Base-by-base conservation (phyloP, 2,113 vertebrate species). In the Dunckerocampus dactyliophorus region DNA sequence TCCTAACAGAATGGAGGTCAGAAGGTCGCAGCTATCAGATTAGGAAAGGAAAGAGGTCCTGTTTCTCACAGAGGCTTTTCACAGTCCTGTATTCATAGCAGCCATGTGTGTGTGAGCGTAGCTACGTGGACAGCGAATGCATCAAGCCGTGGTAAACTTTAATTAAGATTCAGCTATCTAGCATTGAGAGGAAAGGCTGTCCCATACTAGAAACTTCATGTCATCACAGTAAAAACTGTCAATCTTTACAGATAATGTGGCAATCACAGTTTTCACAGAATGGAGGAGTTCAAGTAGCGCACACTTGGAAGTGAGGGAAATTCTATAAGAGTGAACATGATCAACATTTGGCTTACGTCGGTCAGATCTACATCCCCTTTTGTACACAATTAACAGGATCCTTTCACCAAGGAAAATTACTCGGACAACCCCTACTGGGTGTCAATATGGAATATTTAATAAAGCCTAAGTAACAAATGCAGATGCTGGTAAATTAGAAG, bases 1-100 rank as follows among this genome's bases (percentile, higher is more conserved):
- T 63, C 65, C 28, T 17, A 45, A 72, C 59, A 73, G 72, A 80
- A 69, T 48, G 39, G 59, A 63, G 85, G 83, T 83, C 81, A 81
- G 31, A 31, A 34, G 81, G 83, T 84, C 77, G 73, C 61, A 65
- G 62, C 65, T 75, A 80, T 85, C 77, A 77, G 72, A 76, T 72
- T 65, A 65, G 72, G 60, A 56, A 72, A 74, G 61, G 68, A 45
- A 69, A 62, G 55, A 62, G 52, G 51, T 74, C 70, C 58, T 24
- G 58, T 71, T 76, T 81, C 81, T 68, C 77, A 82, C 82, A 63
- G 63, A 68, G 37, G 71, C 63, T 61, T 61, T 70, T 71, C 68
- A 59, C 17, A 42, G 54, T 24, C 31, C 55, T 59, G 17, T 43
- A 43, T 12, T 13, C 39, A 43, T 14, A 14, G 12, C 2, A 43